Evolutionary conservation across 2,888 invertebrate genomes (phyloP), one percentile per base, ranked within the genome.

Genomic region (Piscicola geometra): DNA sequence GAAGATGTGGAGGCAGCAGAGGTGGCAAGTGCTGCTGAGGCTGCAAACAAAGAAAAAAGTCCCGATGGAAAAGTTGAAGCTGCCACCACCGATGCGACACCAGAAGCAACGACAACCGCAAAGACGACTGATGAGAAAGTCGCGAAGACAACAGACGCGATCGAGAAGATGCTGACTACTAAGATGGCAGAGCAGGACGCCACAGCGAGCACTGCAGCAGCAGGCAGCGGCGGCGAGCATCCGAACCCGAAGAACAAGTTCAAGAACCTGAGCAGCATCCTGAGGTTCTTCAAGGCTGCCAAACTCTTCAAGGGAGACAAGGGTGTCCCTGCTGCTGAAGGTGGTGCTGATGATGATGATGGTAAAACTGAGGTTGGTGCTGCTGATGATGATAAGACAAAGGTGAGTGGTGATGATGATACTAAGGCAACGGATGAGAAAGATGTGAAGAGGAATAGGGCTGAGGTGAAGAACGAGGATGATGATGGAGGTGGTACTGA

Each of bases 181-280:
- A n/a, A n/a, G n/a, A n/a, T n/a, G n/a, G n/a, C n/a, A n/a, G n/a
- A n/a, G n/a, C n/a, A n/a, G n/a, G n/a, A n/a, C n/a, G n/a, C n/a
- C n/a, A n/a, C n/a, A n/a, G n/a, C n/a, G n/a, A n/a, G n/a, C n/a
- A n/a, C n/a, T n/a, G n/a, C n/a, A n/a, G n/a, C n/a, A n/a, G n/a
- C n/a, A n/a, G n/a, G n/a, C n/a, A n/a, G n/a, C n/a, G n/a, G n/a
- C 21, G 50, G n/a, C 3, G 60, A 25, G 21, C 21, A 56, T n/a
- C 60, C 60, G 25, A 56, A 56, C 60, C 60, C 60, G n/a, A 56
- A 56, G n/a, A 56, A 56, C n/a, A 56, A 56, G n/a, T 56, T 56
- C n/a, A 56, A 56, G 60, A 56, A 56, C 3, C 25, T 56, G 5
- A 56, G n/a, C 25, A 56, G n/a, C 25, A 56, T 56, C 25, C n/a